phyloP scores from a whole-genome alignment of 2,113 vertebrate species.

The Xerus inauris region DNA sequence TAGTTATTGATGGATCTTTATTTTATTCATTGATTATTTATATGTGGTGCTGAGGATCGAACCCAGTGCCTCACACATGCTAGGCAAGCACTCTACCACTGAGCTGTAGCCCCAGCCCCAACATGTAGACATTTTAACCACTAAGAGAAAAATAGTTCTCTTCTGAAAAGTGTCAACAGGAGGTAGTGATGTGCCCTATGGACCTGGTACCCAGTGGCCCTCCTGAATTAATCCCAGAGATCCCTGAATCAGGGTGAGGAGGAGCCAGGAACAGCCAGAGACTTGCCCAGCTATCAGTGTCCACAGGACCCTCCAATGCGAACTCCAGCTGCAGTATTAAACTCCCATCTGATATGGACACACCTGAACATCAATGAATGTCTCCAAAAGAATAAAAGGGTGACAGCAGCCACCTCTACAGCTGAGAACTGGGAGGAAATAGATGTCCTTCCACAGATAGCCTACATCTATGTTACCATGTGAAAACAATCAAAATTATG shows the following conservation, averaged over 20 bases:
- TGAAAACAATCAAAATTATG: neutral
- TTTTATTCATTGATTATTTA: too few species aligned
- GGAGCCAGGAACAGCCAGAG: neutral
- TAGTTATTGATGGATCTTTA: too few species aligned
- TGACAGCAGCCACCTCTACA: neutral
- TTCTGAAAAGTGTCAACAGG: neutral
- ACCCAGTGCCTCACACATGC: too few species aligned
- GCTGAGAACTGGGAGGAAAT: neutral
- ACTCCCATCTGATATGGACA: neutral
- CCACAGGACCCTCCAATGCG: neutral
- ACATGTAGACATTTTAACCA: neutral
- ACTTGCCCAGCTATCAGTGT: neutral
- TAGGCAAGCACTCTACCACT: too few species aligned
- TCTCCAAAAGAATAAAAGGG: neutral
- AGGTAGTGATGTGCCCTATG: neutral
- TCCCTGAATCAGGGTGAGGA: neutral
- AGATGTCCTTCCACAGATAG: neutral
- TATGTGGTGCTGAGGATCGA: too few species aligned
- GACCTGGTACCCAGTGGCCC: neutral
- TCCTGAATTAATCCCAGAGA: neutral
- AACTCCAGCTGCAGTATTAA: neutral
- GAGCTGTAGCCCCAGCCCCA: too few species aligned
- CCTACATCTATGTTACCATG: neutral
- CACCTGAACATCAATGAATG: neutral
- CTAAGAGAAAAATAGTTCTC: neutral